A percentile compares a stretch with the other conserved stretches of the same genome.
Evolutionary conservation across 2,797 vertebrate genomes (phyloP).

Genomic region (Nothura maculosa): DNA sequence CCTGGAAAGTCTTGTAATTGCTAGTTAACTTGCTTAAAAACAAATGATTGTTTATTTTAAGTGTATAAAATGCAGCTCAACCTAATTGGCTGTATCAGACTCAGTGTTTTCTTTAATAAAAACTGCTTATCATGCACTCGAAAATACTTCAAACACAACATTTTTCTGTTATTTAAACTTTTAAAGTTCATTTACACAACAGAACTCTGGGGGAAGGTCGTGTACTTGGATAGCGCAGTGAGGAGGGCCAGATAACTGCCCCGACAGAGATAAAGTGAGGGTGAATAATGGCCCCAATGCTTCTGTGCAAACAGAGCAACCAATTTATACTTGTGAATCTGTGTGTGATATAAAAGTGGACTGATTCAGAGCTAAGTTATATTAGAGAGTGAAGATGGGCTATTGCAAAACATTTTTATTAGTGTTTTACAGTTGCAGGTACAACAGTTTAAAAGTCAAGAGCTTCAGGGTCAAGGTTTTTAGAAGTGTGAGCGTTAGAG

Average conservation of each 20-base stretch:
- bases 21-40: slow-evolving; percentile 52
- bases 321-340: neutral
- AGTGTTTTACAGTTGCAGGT: neutral
- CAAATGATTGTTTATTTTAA: slow-evolving; percentile 58
- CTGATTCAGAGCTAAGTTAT: neutral
- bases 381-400: neutral
- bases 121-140: slow-evolving; percentile 46
- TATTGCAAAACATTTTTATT: neutral
- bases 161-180: slow-evolving; percentile 64
- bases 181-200: slow-evolving; percentile 56
- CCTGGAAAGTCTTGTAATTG: slow-evolving; percentile 61
- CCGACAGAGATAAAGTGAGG: neutral
- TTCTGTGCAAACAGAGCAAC: neutral
- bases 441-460: neutral
- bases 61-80: slow-evolving; percentile 33
- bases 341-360: neutral
- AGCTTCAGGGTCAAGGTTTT: neutral
- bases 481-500: neutral
- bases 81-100: slow-evolving; percentile 28
- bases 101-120: slow-evolving; percentile 38
- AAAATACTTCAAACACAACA: slow-evolving; percentile 45
- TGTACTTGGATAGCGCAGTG: neutral
- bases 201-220: slow-evolving; percentile 39
- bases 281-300: neutral
- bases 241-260: slow-evolving; percentile 18